Evolutionary conservation across 2,797 vertebrate genomes (phyloP), one percentile per base, ranked within the genome.

Genomic region (Pampus argenteus): DNA sequence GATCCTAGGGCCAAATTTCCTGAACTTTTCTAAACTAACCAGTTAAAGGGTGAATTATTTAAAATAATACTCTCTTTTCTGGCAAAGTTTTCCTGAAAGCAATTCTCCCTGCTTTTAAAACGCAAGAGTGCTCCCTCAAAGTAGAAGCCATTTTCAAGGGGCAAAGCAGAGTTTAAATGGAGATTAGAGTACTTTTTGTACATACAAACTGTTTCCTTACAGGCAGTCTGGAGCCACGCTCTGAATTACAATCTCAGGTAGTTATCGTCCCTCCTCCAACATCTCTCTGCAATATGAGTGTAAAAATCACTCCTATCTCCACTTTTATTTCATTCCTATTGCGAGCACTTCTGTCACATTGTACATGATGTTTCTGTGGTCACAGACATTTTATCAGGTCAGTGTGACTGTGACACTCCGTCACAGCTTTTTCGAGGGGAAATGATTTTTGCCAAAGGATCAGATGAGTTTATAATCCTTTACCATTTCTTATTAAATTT

Each of bases 161-260:
- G 67, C 58, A 79, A 61, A 80, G 76, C 7, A 0, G 63, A 74
- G 84, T 89, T 84, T 84, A 91, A 88, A 85, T 84, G 76, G 76
- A 87, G 84, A 91, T 88, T 77, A 89, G 66, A 86, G 85, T 44
- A 81, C 80, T 78, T 87, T 84, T 84, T 63, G 82, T 82, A 78
- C 84, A 83, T 71, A 76, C 76, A 87, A 86, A 82, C 77, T 62
- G 76, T 82, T 81, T 85, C 74, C 81, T 71, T 71, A 60, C 74
- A 81, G 78, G 74, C 81, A 66, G 81, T 86, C 69, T 57, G 79
- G 54, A 60, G 71, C 28, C 84, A 60, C 65, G 86, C 75, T 70
- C 80, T 68, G 89, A 90, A 88, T 86, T 77, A 68, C 76, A 90
- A 87, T 80, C 52, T 58, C 34, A 73, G 52, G 36, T 52, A 52